Evolutionary conservation across 2,113 vertebrate genomes (phyloP).

Genomic region (Nannobrachium achirus): DNA sequence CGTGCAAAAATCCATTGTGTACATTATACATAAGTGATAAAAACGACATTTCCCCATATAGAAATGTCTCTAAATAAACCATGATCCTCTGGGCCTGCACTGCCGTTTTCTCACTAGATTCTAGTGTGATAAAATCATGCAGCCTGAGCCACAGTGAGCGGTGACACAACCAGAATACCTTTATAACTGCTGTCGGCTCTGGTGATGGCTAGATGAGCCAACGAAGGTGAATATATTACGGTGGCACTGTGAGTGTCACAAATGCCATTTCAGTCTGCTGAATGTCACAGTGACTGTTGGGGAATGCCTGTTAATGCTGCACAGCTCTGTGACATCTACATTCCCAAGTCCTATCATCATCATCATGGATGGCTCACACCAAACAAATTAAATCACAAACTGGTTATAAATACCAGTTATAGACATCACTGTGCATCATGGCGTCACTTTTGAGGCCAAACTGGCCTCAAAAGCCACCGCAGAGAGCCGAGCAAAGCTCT

Average conservation of each 20-base stretch:
- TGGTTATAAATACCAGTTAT: slow-evolving; percentile 11
- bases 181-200: slow-evolving; percentile 58
- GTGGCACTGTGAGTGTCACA: slow-evolving; percentile 69
- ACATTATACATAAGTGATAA: slow-evolving; percentile 16
- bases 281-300: slow-evolving; percentile 63
- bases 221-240: slow-evolving; percentile 66
- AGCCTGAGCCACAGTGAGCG: slow-evolving; percentile 36
- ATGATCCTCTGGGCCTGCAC: slow-evolving; percentile 1
- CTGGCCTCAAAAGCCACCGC: background rate
- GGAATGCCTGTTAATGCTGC: slow-evolving; percentile 49
- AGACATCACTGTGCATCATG: slow-evolving; percentile 32
- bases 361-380: slow-evolving; percentile 21
- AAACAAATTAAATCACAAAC: slow-evolving; percentile 35
- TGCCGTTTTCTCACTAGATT: slow-evolving; percentile 27
- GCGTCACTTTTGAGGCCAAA: slow-evolving; percentile 14
- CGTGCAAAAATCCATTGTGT: slow-evolving; percentile 40
- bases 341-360: slow-evolving; percentile 41
- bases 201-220: slow-evolving; percentile 55
- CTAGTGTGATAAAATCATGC: slow-evolving; percentile 42
- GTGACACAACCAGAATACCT: slow-evolving; percentile 58
- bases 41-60: background rate
- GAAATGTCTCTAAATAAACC: slow-evolving; percentile 42
- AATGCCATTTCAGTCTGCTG: slow-evolving; percentile 66
- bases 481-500: background rate
- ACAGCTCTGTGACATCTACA: slow-evolving; percentile 47